Evolutionary conservation across 1,140 invertebrate species (phyloP).

Genomic region (Phocides pigmalion): DNA sequence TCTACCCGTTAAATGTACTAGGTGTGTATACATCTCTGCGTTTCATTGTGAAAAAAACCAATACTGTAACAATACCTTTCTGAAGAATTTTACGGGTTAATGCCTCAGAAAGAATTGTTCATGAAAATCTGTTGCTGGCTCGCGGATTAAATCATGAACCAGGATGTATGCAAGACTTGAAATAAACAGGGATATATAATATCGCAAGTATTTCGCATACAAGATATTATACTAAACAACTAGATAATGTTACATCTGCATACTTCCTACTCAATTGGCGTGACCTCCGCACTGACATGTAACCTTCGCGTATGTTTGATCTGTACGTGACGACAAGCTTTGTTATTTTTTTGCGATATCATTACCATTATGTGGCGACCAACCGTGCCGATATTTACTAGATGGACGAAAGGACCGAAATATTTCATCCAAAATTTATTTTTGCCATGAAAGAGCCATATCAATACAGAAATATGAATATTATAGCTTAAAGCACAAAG

Average conservation of each 20-base stretch:
- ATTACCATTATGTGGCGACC: not conserved
- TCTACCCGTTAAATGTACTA: no score
- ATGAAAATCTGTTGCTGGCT: no score
- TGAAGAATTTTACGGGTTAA: no score
- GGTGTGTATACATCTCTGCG: no score
- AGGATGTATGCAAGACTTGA: not conserved
- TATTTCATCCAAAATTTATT: not conserved
- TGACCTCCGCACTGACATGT: not conserved
- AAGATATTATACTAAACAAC: not conserved
- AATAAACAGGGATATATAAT: not conserved
- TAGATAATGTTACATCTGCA: not conserved
- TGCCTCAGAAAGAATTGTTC: no score
- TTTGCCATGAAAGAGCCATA: no score
- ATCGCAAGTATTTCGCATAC: not conserved
- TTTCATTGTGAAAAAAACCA: no score
- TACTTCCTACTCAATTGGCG: not conserved
- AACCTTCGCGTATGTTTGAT: not conserved
- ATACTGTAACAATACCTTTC: no score
- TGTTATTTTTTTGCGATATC: not conserved
- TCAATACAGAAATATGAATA: no score
- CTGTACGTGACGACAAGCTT: not conserved
- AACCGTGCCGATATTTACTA: not conserved
- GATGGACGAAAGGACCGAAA: not conserved
- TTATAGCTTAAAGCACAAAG: no score
- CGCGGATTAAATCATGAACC: no score